Percentiles rank a stretch among this genome's conserved stretches.
phyloP scores from a whole-genome alignment of 35 echinoderm and acorn worm species.

The Lytechinus variegatus region DNA sequence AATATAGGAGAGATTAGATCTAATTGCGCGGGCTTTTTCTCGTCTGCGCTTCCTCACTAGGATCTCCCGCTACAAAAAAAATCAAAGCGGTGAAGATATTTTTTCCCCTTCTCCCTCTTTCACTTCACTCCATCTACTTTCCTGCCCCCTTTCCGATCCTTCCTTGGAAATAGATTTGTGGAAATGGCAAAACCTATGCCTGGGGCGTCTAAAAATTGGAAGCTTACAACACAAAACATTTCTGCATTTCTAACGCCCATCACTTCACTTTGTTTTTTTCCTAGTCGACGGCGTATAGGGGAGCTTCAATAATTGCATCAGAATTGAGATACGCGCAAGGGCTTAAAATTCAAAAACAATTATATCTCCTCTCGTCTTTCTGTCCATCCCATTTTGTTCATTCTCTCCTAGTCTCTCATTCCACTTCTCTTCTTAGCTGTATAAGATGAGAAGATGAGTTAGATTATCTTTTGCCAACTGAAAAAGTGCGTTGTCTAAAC shows the following conservation, averaged over 20 bases:
- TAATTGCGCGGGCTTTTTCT: conserved; percentile 50
- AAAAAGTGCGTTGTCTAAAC: conserved; percentile 55
- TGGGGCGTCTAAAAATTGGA: conserved; percentile 51
- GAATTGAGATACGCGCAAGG: conserved; percentile 33
- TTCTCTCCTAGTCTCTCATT: background rate
- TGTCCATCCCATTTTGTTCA: background rate
- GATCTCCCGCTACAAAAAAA: conserved; percentile 31
- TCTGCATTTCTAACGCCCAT: conserved; percentile 47
- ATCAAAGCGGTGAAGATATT: conserved; percentile 47
- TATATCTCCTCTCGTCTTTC: conserved; percentile 32
- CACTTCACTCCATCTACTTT: background rate
- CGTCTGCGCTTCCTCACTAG: conserved; percentile 20
- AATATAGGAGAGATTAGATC: conserved; percentile 49
- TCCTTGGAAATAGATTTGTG: conserved; percentile 54
- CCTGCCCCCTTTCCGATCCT: conserved; percentile 1
- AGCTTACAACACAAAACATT: conserved; percentile 49
- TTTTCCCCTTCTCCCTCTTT: conserved; percentile 14
- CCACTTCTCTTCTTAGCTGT: background rate
- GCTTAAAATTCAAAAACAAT: conserved; percentile 45
- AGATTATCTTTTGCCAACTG: conserved; percentile 36
- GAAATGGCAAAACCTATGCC: conserved; percentile 57
- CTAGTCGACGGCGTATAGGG: background rate
- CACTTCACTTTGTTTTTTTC: background rate
- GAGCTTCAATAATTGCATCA: conserved; percentile 47
- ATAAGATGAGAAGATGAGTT: conserved; percentile 17